Base-by-base conservation (phyloP, 2,888 invertebrate genomes). In the Rhamphomyia laevipes region DNA sequence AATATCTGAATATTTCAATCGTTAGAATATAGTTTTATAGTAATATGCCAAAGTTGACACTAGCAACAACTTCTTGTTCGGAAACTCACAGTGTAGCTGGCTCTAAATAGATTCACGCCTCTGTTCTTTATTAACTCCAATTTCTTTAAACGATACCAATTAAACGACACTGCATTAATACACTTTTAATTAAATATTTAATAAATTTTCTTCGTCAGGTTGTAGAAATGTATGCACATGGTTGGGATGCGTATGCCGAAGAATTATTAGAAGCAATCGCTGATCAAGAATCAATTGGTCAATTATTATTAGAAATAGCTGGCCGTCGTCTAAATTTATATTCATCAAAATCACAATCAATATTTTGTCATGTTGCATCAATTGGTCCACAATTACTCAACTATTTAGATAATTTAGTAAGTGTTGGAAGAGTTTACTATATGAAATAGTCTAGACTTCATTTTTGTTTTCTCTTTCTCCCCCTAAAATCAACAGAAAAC, bases 381-480 rank as follows among this genome's bases (percentile, higher is more conserved):
- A 77, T 91, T 54, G 85, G 86, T 51, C 85, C 91, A 5, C 75
- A 81, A 23, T 72, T 93, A 1, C 80, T 84, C 42, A 78, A 80
- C 57, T 90, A 88, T 72, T 72, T 94, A 52, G 82, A 86, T 59
- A 74, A 73, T 51, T 72, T 81, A 65, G 83, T 83, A 68, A 72
- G 66, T 65, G 57, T 55, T 49, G 52, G 52, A 23, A 54, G 46
- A 35, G 55, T 60, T 49, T 61, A 57, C 55, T 56, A 62, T 53
- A 37, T 18, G n/a, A 48, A 52, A 37, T 50, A 49, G 7, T 56
- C 59, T 58, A 59, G 48, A 56, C 5, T 35, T 35, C n/a, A 13
- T 10, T 23, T 42, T 21, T 42, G 42, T 21, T 42, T n/a, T 27
- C 6, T 27, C 7, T 27, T 42, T 27, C 12, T 42, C 27, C 10